A percentile compares a stretch with the other conserved stretches of the same genome.
Conservation (phyloP, 2,888 invertebrate species). For the Drosophila diplacantha region DNA sequence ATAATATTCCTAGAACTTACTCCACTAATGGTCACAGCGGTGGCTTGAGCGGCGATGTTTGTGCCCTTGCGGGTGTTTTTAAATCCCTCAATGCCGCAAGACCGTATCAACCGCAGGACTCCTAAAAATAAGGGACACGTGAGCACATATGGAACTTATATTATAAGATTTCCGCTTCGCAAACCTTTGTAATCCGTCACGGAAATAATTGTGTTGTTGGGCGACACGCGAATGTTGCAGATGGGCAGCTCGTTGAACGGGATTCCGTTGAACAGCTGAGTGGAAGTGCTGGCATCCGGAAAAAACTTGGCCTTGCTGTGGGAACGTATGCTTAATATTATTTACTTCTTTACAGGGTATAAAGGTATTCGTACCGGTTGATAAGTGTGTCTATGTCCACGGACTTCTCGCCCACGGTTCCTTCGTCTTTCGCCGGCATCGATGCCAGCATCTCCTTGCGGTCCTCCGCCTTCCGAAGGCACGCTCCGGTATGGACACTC, state of each 20-base stretch:
- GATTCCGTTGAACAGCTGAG: constrained; percentile 85
- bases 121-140: constrained; percentile 75
- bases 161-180: not conserved
- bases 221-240: constrained; percentile 87
- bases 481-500: constrained; percentile 60
- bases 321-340: too few species aligned
- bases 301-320: constrained; percentile 84
- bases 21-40: constrained; percentile 87
- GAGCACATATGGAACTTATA: too few species aligned
- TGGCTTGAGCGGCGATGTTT: constrained; percentile 96
- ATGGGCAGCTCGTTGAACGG: constrained; percentile 89
- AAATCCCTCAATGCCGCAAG: constrained; percentile 95
- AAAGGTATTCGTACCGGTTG: constrained; percentile 78
- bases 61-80: constrained; percentile 97
- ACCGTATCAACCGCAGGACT: constrained; percentile 81
- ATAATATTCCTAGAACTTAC: too few species aligned
- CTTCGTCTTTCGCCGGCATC: constrained; percentile 83
- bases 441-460: constrained; percentile 80
- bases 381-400: constrained; percentile 84
- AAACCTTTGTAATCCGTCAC: constrained; percentile 85
- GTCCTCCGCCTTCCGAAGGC: constrained; percentile 78
- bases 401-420: constrained; percentile 86
- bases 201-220: constrained; percentile 92
- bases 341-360: not conserved
- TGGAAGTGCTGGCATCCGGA: constrained; percentile 86